Percentiles rank a stretch among this genome's conserved stretches.
Conservation (phyloP, 2,113 vertebrate genomes). For the Pteronura brasiliensis region DNA sequence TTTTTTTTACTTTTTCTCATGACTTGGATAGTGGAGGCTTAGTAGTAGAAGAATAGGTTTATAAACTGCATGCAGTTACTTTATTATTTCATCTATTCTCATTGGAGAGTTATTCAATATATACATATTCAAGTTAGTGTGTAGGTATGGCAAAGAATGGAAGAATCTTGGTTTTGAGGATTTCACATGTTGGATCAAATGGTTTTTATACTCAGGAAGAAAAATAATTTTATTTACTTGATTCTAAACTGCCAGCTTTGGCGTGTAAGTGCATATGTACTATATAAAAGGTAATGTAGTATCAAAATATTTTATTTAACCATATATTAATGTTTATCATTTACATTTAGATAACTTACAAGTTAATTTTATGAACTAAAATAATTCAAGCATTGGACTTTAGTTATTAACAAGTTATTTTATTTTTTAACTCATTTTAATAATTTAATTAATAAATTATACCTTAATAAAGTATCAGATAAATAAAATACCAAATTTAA, state of each 20-base stretch:
- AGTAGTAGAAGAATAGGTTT: neutral
- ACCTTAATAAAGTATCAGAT: neutral
- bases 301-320: neutral
- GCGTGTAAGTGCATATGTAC: neutral
- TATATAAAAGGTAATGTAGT: neutral
- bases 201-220: neutral
- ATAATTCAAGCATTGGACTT: neutral
- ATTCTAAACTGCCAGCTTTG: neutral
- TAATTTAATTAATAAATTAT: neutral
- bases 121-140: neutral
- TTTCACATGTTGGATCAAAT: neutral
- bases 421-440: neutral
- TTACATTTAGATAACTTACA: neutral
- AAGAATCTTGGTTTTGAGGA: neutral
- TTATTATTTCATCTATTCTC: neutral
- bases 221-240: neutral
- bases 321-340: neutral
- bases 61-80: neutral
- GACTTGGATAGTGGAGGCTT: neutral
- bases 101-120: neutral
- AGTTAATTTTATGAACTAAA: neutral
- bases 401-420: neutral
- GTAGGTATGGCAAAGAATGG: neutral
- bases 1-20: neutral
- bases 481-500: neutral